A percentile compares a stretch with the other conserved stretches of the same genome.
Evolutionary conservation across 2,888 invertebrate genomes (phyloP).

Genomic region (Gerosis bhagava): DNA sequence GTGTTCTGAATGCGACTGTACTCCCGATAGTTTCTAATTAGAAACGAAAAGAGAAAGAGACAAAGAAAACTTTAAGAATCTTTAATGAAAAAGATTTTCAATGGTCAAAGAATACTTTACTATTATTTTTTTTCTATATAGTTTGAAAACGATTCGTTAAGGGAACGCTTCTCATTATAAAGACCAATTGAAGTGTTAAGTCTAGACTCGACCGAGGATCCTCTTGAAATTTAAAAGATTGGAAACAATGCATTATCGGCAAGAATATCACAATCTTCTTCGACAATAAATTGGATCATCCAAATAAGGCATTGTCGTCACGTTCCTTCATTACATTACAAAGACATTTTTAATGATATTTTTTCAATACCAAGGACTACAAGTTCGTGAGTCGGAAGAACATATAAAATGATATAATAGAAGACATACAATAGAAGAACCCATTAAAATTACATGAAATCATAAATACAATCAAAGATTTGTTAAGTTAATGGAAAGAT

Average conservation of each 20-base stretch:
- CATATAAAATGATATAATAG: no score
- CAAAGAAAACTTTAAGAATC: conserved; percentile 42
- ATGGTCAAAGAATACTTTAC: conserved; percentile 41
- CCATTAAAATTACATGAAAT: no score
- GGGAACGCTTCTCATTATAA: conserved; percentile 47
- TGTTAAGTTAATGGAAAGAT: no score
- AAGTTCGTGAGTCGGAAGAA: no score
- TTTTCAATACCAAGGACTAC: no score
- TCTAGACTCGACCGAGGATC: conserved; percentile 18
- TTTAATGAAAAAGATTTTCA: conserved; percentile 42
- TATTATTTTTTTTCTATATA: no score
- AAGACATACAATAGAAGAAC: no score
- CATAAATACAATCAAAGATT: no score
- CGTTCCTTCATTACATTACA: conserved; percentile 15
- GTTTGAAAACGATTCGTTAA: conserved; percentile 50
- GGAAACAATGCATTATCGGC: conserved; percentile 32
- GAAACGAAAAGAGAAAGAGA: conserved; percentile 34
- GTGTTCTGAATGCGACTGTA: conserved; percentile 23
- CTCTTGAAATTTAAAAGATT: conserved; percentile 29
- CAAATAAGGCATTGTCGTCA: conserved; percentile 6
- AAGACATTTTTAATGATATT: no score
- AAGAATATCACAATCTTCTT: conserved; percentile 17
- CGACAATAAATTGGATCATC: conserved; percentile 12
- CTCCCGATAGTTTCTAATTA: conserved; percentile 36
- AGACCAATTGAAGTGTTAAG: conserved; percentile 47